phyloP scores from a whole-genome alignment of 2,797 vertebrate species.

The Gymnocypris eckloni region DNA sequence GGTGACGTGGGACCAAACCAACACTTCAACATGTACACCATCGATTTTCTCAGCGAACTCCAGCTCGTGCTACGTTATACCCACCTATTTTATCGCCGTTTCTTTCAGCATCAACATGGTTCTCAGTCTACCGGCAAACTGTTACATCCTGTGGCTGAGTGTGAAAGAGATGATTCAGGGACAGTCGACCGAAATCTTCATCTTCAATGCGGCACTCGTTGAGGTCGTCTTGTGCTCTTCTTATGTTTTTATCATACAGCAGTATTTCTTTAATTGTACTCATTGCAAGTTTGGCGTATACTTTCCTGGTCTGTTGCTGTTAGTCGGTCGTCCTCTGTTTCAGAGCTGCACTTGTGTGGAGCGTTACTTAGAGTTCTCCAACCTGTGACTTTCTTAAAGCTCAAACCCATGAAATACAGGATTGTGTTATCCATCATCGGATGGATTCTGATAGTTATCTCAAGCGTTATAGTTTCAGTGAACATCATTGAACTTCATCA shows the following conservation, averaged over 20 bases:
- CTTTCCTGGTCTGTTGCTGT: neutral
- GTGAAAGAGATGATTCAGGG: slow-evolving; percentile 25
- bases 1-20: neutral
- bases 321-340: slow-evolving; percentile 24
- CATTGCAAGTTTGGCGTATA: neutral
- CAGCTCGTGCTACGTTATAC: neutral
- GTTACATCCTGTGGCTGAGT: slow-evolving; percentile 15
- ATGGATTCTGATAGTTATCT: slow-evolving; percentile 15
- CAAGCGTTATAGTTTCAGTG: slow-evolving; percentile 12
- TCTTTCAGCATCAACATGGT: slow-evolving; percentile 17
- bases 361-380: slow-evolving; percentile 22
- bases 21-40: neutral
- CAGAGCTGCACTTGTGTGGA: slow-evolving; percentile 26
- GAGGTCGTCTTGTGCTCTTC: neutral
- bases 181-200: slow-evolving; percentile 17
- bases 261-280: slow-evolving; percentile 25
- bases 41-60: neutral
- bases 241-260: neutral
- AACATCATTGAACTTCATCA: neutral
- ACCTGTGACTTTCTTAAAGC: slow-evolving; percentile 25
- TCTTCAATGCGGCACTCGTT: neutral
- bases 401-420: slow-evolving; percentile 40
- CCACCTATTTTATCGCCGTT: neutral
- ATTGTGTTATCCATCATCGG: neutral
- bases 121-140: slow-evolving; percentile 25